Conservation (phyloP, 2,797 vertebrate species). For the Kryptolebias ocellatus region DNA sequence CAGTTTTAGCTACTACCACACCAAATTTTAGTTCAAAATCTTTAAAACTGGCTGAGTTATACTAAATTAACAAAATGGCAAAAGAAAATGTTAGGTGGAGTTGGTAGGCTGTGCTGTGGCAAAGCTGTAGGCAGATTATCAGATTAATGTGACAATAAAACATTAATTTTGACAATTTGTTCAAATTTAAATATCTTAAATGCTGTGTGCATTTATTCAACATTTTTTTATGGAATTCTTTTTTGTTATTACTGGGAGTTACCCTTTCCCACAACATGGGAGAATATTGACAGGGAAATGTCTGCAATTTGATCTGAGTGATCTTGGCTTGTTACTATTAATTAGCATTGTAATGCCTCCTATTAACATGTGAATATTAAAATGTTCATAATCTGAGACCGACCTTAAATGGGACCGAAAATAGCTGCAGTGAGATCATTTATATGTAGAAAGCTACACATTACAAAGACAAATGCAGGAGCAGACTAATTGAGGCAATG, state of each 20-base stretch:
- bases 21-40: too few species aligned
- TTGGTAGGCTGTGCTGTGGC: too few species aligned
- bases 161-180: too few species aligned
- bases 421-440: constrained; percentile 79
- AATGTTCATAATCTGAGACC: constrained; percentile 68
- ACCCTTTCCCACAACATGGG: background rate
- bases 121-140: too few species aligned
- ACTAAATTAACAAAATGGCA: too few species aligned
- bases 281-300: constrained; percentile 28
- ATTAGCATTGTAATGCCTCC: constrained; percentile 69
- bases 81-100: too few species aligned
- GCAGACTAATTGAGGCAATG: constrained; percentile 82
- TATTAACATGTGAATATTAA: constrained; percentile 79
- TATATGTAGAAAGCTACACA: constrained; percentile 75
- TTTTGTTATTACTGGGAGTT: too few species aligned
- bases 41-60: too few species aligned
- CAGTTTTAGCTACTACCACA: too few species aligned
- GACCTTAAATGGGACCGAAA: constrained; percentile 75
- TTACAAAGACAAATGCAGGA: constrained; percentile 81
- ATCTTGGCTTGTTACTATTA: constrained; percentile 54
- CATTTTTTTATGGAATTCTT: background rate
- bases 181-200: too few species aligned
- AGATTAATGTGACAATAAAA: too few species aligned
- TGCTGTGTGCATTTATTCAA: background rate
- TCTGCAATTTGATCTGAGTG: constrained; percentile 43